Conservation (phyloP, 2,113 vertebrate genomes). For the Trachemys scripta region DNA sequence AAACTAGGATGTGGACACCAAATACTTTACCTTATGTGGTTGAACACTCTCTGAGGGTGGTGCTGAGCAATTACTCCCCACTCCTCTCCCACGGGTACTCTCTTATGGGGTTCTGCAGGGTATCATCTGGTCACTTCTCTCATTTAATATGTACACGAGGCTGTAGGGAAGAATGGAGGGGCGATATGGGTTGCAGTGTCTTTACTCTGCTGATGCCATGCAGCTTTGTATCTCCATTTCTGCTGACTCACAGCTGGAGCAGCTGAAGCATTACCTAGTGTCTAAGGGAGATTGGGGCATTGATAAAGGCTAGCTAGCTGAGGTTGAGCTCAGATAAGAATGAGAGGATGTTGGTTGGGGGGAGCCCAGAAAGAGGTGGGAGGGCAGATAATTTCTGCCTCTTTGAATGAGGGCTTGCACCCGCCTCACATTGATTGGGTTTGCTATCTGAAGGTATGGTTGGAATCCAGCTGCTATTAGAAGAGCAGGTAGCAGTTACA, state of each 20-base stretch:
- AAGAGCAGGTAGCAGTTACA: not conserved
- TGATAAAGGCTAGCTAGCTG: not conserved
- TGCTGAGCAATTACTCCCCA: not conserved
- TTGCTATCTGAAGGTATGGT: not conserved
- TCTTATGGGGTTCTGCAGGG: not conserved
- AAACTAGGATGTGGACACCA: not conserved
- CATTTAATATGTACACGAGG: not conserved
- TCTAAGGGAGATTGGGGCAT: not conserved
- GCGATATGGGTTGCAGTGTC: not conserved
- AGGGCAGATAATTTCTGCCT: not conserved
- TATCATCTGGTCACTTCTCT: not conserved
- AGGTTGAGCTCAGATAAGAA: not conserved
- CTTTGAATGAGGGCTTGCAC: not conserved
- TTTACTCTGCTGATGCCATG: not conserved
- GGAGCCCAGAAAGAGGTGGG: not conserved
- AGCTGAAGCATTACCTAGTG: not conserved
- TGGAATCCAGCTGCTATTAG: not conserved
- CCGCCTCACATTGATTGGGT: not conserved
- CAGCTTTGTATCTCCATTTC: not conserved
- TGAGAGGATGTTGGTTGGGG: not conserved
- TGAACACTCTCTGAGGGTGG: not conserved
- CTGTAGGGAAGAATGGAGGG: not conserved
- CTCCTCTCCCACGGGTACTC: not conserved
- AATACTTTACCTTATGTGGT: not conserved
- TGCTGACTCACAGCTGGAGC: not conserved